A percentile compares a stretch with the other conserved stretches of the same genome.
These are phyloP conservation scores for Mus minutoides DNA, from an alignment of 2,797 vertebrate species.

Conservation along the genomic window DNA sequence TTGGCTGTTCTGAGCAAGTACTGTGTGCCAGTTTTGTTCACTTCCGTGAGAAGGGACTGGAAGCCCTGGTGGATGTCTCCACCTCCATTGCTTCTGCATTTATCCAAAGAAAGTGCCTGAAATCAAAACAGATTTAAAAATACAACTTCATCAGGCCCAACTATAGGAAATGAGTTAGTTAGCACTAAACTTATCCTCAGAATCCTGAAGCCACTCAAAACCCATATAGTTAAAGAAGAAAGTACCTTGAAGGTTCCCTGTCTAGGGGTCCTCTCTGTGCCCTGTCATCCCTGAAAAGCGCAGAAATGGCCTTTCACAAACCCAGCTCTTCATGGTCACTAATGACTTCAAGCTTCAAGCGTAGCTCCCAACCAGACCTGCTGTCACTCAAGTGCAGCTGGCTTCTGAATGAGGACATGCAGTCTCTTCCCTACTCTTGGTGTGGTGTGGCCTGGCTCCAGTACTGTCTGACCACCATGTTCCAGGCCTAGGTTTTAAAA, in stretches of 20 bases:
- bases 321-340: neutral
- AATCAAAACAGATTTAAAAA: slow-evolving; percentile 55
- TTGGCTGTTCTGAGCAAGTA: slow-evolving; percentile 93
- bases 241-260: neutral
- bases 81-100: rapidly evolving
- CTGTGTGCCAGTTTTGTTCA: slow-evolving; percentile 88
- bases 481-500: neutral
- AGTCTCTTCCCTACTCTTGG: neutral
- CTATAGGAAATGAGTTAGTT: neutral
- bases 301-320: neutral
- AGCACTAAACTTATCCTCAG: neutral
- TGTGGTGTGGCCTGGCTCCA: neutral
- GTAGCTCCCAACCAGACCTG: neutral
- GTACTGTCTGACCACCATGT: neutral
- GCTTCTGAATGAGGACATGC: neutral
- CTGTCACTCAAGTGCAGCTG: neutral
- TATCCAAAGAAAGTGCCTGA: slow-evolving; percentile 84
- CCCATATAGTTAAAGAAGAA: neutral
- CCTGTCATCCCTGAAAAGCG: neutral
- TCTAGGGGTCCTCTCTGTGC: neutral
- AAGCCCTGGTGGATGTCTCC: slow-evolving; percentile 81
- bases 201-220: neutral
- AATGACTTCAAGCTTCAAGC: neutral
- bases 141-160: neutral
- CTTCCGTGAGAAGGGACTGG: slow-evolving; percentile 87